Conservation (phyloP, 2,113 vertebrate species). For the Tympanuchus pallidicinctus region DNA sequence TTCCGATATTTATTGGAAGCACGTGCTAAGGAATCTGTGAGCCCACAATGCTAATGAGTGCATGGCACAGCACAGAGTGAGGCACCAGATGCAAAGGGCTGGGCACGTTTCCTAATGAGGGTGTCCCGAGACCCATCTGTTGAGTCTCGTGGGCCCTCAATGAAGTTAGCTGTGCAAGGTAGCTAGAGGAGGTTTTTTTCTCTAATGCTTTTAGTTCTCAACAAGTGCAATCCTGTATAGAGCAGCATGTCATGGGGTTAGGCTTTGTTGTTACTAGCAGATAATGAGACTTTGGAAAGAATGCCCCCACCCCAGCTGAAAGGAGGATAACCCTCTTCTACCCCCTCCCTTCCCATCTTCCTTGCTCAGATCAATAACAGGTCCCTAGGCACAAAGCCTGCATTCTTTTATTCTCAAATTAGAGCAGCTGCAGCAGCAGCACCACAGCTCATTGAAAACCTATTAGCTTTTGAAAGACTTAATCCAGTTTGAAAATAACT, state of each 20-base stretch:
- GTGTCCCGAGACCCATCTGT: conserved; percentile 76
- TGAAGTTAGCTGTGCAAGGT: conserved; percentile 61
- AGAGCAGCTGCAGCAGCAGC: conserved; percentile 86
- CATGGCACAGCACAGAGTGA: not conserved
- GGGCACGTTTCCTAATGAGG: conserved; percentile 35
- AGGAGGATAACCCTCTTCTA: conserved; percentile 70
- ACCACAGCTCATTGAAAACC: conserved; percentile 83
- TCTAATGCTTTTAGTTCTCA: conserved; percentile 72
- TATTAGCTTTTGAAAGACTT: conserved; percentile 81
- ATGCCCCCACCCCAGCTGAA: conserved; percentile 55
- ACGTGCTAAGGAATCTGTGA: conserved; percentile 71
- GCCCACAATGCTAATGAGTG: conserved; percentile 25
- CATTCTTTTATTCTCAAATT: conserved; percentile 87
- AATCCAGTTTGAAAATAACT: conserved; percentile 81
- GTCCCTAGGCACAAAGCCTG: conserved; percentile 81
- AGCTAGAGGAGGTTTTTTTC: conserved; percentile 44
- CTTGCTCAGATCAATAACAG: conserved; percentile 79
- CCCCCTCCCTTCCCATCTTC: conserved; percentile 54
- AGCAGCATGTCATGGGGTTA: conserved; percentile 74
- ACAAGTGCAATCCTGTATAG: conserved; percentile 78
- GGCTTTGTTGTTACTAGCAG: conserved; percentile 77
- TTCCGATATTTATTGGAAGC: conserved; percentile 65
- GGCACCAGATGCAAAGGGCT: conserved; percentile 60
- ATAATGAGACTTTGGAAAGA: conserved; percentile 83
- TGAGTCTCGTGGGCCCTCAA: conserved; percentile 71